Evolutionary conservation across 2,797 vertebrate genomes (phyloP).

Genomic region (Ptychobarbus kaznakovi): DNA sequence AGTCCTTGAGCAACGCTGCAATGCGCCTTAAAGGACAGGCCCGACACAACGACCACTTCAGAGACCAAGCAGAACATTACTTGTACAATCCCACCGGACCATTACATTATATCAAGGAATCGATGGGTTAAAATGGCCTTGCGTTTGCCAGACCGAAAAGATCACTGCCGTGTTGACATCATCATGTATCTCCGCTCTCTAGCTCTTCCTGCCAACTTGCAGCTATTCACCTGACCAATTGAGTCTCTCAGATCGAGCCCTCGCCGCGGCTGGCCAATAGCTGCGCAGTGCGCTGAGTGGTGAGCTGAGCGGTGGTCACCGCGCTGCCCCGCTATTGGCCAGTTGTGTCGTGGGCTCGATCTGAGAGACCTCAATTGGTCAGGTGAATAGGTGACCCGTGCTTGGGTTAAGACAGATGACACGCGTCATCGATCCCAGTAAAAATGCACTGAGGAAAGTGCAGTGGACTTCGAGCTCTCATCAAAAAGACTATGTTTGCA

Average conservation of each 20-base stretch:
- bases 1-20: conserved; percentile 56
- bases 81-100: conserved; percentile 7
- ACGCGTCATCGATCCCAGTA: conserved; percentile 3
- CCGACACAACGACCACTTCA: conserved; percentile 31
- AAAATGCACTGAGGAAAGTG: background rate
- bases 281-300: conserved; percentile 31
- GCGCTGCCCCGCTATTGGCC: conserved; percentile 45
- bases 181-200: conserved; percentile 23
- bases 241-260: conserved; percentile 33
- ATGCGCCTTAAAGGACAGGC: conserved; percentile 50
- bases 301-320: background rate
- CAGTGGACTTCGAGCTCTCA: background rate
- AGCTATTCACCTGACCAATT: conserved; percentile 58
- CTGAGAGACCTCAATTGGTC: conserved; percentile 49
- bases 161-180: conserved; percentile 49
- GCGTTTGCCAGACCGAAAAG: background rate
- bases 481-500: background rate
- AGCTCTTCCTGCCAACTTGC: conserved; percentile 54
- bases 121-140: conserved; percentile 1
- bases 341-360: background rate
- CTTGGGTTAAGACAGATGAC: background rate
- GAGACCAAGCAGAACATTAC: conserved; percentile 36
- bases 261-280: conserved; percentile 43
- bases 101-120: background rate
- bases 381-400: conserved; percentile 47